phyloP scores from a whole-genome alignment of 2,888 invertebrate genomes.

The Trichopria drosophilae region DNA sequence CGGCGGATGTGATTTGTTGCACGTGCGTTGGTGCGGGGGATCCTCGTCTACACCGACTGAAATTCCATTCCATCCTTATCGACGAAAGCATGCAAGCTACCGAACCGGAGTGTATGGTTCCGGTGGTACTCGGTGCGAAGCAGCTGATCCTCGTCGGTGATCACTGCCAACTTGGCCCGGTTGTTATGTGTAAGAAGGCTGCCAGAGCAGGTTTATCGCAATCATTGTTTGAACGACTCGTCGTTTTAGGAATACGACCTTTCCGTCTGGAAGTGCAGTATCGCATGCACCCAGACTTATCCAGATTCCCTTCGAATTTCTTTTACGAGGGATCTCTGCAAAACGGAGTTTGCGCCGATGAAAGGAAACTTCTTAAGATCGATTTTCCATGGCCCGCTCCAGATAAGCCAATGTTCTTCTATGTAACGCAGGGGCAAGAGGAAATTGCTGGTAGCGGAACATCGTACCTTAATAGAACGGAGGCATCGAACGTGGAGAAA shows the following conservation, averaged over 20 bases:
- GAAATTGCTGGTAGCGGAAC: slow-evolving; percentile 99
- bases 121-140: slow-evolving; percentile 94
- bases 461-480: slow-evolving; percentile 96
- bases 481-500: slow-evolving; percentile 98
- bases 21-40: slow-evolving; percentile 99
- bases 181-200: slow-evolving; percentile 99
- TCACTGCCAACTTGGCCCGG: slow-evolving; percentile 98
- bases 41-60: slow-evolving; percentile 86
- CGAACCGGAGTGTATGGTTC: slow-evolving; percentile 98
- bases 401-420: slow-evolving; percentile 98
- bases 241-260: slow-evolving; percentile 95
- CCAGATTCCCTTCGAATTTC: slow-evolving; percentile 97
- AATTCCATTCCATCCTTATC: slow-evolving; percentile 94
- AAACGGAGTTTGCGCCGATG: slow-evolving; percentile 97
- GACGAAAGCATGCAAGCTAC: slow-evolving; percentile 98
- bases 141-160: slow-evolving; percentile 98
- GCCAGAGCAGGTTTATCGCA: slow-evolving; percentile 96
- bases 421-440: slow-evolving; percentile 97
- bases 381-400: slow-evolving; percentile 98
- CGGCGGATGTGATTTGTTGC: slow-evolving; percentile 98
- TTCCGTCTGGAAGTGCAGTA: slow-evolving; percentile 97
- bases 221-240: slow-evolving; percentile 94
- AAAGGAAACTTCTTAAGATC: slow-evolving; percentile 82
- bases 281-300: slow-evolving; percentile 98
- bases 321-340: slow-evolving; percentile 99